These are phyloP conservation scores for Stenotaenia linearis DNA, from an alignment of 2,888 invertebrate species.

Conservation along the genomic window DNA sequence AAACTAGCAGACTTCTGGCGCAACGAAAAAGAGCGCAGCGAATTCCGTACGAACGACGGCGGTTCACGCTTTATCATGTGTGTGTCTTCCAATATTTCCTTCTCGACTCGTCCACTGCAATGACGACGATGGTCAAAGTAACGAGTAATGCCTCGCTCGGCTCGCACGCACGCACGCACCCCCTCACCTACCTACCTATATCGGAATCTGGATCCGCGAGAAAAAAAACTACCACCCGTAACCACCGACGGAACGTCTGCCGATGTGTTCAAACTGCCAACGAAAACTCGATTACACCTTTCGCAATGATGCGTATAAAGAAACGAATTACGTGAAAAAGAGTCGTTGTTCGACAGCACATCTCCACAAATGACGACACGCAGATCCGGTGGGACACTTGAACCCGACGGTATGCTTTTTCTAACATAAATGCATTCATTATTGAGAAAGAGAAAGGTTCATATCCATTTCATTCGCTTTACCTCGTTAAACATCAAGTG, in stretches of 20 bases:
- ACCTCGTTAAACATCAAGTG: conserved; percentile 90
- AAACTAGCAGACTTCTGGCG: conserved; percentile 36
- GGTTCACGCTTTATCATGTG: conserved; percentile 46
- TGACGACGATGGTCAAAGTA: too few species aligned
- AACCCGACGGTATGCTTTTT: conserved; percentile 92
- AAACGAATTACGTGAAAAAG: conserved; percentile 97
- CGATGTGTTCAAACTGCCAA: conserved; percentile 70
- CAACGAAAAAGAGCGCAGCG: conserved; percentile 38
- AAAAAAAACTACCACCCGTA: conserved; percentile 85
- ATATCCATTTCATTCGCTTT: too few species aligned
- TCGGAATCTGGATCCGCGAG: conserved; percentile 89
- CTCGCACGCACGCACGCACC: too few species aligned
- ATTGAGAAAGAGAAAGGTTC: too few species aligned
- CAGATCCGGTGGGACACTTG: conserved; percentile 84
- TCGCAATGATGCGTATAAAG: too few species aligned
- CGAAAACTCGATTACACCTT: too few species aligned
- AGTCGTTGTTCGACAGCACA: conserved; percentile 96
- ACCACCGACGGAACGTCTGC: conserved; percentile 76
- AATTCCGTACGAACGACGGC: conserved; percentile 42
- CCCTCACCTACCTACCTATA: conserved; percentile 58
- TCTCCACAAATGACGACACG: conserved; percentile 94
- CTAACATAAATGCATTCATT: conserved; percentile 52
- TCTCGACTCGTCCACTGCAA: conserved; percentile 76
- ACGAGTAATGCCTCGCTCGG: too few species aligned
- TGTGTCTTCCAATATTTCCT: conserved; percentile 75